These are phyloP conservation scores for Crypturellus undulatus DNA, from an alignment of 2,113 vertebrate genomes.

Conservation along the genomic window DNA sequence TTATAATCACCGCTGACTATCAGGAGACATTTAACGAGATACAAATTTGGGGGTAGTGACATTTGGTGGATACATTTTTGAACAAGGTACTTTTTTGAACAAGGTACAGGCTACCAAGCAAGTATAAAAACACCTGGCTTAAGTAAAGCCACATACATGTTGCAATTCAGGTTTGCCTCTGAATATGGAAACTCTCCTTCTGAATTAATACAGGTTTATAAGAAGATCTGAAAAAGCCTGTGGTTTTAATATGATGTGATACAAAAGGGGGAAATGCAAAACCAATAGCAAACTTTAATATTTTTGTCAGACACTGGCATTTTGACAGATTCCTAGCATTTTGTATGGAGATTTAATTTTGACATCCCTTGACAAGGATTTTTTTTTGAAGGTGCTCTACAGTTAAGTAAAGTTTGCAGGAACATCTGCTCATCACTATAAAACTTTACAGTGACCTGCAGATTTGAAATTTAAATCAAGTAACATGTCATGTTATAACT, in stretches of 20 bases:
- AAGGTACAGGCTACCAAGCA: neutral
- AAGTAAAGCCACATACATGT: fast-evolving
- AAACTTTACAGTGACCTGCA: constrained; percentile 67
- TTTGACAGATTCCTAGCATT: neutral
- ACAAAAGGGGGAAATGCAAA: neutral
- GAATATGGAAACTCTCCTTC: neutral
- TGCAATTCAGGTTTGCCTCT: neutral
- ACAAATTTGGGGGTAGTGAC: neutral
- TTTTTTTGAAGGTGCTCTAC: constrained; percentile 39
- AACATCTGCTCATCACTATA: constrained; percentile 72
- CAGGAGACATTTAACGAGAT: neutral
- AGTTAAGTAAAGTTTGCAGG: constrained; percentile 58
- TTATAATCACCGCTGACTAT: neutral
- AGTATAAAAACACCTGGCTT: neutral
- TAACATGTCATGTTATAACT: constrained; percentile 64
- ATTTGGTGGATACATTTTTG: no score
- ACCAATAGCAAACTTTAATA: neutral
- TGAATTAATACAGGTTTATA: neutral
- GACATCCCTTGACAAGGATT: constrained; percentile 37
- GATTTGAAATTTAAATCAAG: constrained; percentile 80
- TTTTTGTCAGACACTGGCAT: neutral
- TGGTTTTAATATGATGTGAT: neutral
- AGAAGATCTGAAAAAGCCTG: neutral
- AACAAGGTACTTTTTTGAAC: neutral
- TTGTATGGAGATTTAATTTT: constrained; percentile 57